Conservation (phyloP, 1,140 invertebrate genomes). For the Drosophila baimaii region DNA sequence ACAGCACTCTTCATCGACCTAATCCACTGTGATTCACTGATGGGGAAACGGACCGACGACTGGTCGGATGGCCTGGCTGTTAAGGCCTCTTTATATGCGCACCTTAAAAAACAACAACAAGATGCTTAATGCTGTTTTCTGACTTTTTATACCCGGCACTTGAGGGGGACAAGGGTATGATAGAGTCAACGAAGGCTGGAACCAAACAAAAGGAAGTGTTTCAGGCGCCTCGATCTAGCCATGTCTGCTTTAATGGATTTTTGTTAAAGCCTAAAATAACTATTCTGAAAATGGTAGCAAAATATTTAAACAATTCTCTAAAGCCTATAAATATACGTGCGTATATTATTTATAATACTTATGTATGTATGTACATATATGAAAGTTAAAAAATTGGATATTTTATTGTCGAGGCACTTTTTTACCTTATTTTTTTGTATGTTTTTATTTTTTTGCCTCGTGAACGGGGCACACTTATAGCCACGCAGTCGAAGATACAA, state of each 20-base stretch:
- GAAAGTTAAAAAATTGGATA: background rate
- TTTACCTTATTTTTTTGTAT: conserved; percentile 12
- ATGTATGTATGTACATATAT: too few species aligned
- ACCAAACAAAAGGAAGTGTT: background rate
- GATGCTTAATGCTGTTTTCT: conserved; percentile 69
- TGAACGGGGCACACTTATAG: conserved; percentile 77
- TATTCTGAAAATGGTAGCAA: too few species aligned
- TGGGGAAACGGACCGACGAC: conserved; percentile 34
- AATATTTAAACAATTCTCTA: too few species aligned
- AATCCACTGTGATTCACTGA: conserved; percentile 54
- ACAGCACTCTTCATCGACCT: conserved; percentile 28
- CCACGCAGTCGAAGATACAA: conserved; percentile 61
- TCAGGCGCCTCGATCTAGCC: background rate
- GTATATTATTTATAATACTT: too few species aligned
- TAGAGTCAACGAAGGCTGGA: too few species aligned
- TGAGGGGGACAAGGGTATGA: background rate
- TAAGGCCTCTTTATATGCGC: conserved; percentile 78
- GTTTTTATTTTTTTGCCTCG: conserved; percentile 52
- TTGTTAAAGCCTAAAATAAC: too few species aligned
- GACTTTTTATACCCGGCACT: conserved; percentile 19
- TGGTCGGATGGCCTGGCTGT: conserved; percentile 51
- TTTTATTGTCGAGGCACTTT: background rate
- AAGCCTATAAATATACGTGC: too few species aligned
- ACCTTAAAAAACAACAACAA: conserved; percentile 76
- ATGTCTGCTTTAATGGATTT: background rate